Conservation (phyloP, 2,888 invertebrate genomes). For the Zelleria hepariella region DNA sequence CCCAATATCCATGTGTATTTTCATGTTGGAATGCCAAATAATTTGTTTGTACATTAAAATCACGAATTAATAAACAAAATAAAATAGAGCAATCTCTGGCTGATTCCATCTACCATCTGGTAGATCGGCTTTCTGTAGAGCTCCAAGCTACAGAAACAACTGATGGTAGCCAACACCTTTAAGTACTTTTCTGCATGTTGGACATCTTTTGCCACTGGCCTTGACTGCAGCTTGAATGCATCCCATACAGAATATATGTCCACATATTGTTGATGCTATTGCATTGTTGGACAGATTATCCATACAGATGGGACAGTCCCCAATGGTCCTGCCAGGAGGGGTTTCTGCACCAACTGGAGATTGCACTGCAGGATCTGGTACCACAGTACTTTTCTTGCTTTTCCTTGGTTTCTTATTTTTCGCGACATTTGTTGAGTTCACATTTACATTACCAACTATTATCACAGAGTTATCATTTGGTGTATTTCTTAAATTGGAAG, state of each 20-base stretch:
- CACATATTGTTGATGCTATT: slow-evolving; percentile 41
- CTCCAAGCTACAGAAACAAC: slow-evolving; percentile 30
- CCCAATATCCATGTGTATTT: too few species aligned
- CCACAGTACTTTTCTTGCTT: neutral
- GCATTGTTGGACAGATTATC: slow-evolving; percentile 24
- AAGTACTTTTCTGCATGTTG: slow-evolving; percentile 34
- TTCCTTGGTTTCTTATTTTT: neutral
- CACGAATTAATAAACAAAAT: too few species aligned
- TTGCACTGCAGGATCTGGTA: neutral
- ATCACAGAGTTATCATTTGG: slow-evolving; percentile 3
- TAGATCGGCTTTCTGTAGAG: too few species aligned
- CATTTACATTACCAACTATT: neutral
- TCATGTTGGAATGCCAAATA: too few species aligned
- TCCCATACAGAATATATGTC: slow-evolving; percentile 40
- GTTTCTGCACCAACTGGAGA: neutral
- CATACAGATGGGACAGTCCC: slow-evolving; percentile 45
- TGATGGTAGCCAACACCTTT: slow-evolving; percentile 33
- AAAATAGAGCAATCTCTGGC: too few species aligned
- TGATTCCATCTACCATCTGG: too few species aligned
- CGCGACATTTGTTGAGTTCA: neutral
- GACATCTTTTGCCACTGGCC: slow-evolving; percentile 32
- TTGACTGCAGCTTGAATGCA: slow-evolving; percentile 31
- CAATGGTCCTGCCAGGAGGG: slow-evolving; percentile 15
- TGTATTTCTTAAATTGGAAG: neutral
- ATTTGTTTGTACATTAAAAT: too few species aligned